These are phyloP conservation scores for Pseudomugil gertrudae DNA, from an alignment of 2,797 vertebrate genomes.

Conservation along the genomic window DNA sequence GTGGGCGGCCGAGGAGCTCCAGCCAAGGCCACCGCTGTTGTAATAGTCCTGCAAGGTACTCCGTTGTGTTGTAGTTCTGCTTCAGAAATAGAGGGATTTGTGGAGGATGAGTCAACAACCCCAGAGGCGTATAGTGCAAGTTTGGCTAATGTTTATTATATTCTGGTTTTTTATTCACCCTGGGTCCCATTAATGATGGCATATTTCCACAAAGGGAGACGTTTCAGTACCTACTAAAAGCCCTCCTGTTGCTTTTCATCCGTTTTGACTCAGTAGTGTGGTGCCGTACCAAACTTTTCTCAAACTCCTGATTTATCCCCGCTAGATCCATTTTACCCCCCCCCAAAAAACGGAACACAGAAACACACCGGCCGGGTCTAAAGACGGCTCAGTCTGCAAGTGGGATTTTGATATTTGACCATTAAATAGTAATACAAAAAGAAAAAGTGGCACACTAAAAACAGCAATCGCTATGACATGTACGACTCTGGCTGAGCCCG, in stretches of 20 bases:
- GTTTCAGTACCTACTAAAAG: conserved; percentile 68
- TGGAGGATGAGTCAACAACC: conserved; percentile 69
- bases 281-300: conserved; percentile 43
- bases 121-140: conserved; percentile 83
- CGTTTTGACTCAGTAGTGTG: conserved; percentile 69
- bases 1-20: conserved; percentile 57
- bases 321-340: conserved; percentile 25
- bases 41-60: conserved; percentile 73
- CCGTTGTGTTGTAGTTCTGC: conserved; percentile 63
- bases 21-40: conserved; percentile 80
- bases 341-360: conserved; percentile 45
- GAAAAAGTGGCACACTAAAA: conserved; percentile 72
- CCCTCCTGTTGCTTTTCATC: conserved; percentile 49
- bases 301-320: conserved; percentile 45
- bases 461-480: conserved; percentile 74
- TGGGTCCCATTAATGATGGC: conserved; percentile 73
- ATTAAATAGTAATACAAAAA: conserved; percentile 72
- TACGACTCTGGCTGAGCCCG: conserved; percentile 73
- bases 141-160: conserved; percentile 78
- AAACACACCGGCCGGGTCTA: conserved; percentile 61
- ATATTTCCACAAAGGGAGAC: conserved; percentile 65
- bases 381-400: conserved; percentile 79
- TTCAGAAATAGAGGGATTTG: conserved; percentile 64
- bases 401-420: conserved; percentile 64
- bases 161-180: conserved; percentile 52